Conservation (phyloP, 2,888 invertebrate species). For the Strigamia transsilvanica region DNA sequence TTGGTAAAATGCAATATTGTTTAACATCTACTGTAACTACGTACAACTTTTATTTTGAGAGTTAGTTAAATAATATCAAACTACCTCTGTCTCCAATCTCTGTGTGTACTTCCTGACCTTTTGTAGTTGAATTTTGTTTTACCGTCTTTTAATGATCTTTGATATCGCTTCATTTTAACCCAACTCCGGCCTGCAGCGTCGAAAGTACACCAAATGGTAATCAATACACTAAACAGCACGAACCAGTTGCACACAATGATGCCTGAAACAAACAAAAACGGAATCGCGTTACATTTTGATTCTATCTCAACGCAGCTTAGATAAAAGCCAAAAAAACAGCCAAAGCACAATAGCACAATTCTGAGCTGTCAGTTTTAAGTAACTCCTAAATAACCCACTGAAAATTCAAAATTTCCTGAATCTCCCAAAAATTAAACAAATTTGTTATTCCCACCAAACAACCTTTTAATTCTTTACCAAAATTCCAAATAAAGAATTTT, state of each 20-base stretch:
- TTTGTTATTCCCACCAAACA: no score
- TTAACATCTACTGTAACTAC: no score
- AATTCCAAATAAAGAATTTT: no score
- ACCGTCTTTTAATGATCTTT: slow-evolving; percentile 81
- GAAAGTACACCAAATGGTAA: slow-evolving; percentile 86
- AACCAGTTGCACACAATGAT: slow-evolving; percentile 81
- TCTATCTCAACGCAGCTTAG: background rate
- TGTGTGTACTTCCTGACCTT: slow-evolving; percentile 76
- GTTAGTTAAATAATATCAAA: slow-evolving; percentile 61
- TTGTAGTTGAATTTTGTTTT: slow-evolving; percentile 73
- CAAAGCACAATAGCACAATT: no score
- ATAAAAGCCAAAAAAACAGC: background rate
- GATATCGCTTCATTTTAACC: slow-evolving; percentile 89
- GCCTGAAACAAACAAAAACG: slow-evolving; percentile 66
- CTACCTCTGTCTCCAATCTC: slow-evolving; percentile 86
- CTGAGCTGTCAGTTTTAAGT: no score
- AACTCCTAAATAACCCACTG: no score
- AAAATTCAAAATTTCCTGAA: no score
- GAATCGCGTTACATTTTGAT: background rate
- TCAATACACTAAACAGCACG: slow-evolving; percentile 74
- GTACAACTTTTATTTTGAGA: no score
- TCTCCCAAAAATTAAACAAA: no score
- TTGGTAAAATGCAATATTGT: no score
- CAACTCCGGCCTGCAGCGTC: slow-evolving; percentile 87
- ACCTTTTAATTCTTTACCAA: no score